These are phyloP conservation scores for Hypomesus transpacificus DNA, from an alignment of 2,113 vertebrate genomes.

Conservation along the genomic window DNA sequence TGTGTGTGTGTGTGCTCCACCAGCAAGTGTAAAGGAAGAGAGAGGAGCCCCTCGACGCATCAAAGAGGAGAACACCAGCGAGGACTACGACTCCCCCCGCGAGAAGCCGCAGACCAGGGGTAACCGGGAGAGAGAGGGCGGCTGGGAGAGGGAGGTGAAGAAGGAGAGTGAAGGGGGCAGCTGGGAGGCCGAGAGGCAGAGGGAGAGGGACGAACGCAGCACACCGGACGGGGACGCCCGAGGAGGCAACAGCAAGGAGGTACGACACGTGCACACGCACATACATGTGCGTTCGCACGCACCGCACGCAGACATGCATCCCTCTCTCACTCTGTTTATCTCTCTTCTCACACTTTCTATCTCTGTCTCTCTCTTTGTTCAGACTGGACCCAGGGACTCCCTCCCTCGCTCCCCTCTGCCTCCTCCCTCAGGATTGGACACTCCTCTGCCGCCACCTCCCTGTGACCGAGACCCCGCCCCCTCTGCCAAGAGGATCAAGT, in stretches of 20 bases:
- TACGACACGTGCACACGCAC: slow-evolving; percentile 14
- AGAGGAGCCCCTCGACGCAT: slow-evolving; percentile 10
- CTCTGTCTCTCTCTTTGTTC: slow-evolving; percentile 7
- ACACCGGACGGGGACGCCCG: slow-evolving; percentile 28
- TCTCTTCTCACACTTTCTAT: not conserved
- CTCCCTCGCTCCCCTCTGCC: slow-evolving; percentile 45
- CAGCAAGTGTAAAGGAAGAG: slow-evolving; percentile 56
- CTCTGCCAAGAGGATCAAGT: slow-evolving; percentile 80
- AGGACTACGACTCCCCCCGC: slow-evolving; percentile 29
- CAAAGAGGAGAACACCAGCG: slow-evolving; percentile 55
- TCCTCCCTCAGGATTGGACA: slow-evolving; percentile 59
- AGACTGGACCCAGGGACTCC: slow-evolving; percentile 56
- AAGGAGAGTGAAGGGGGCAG: slow-evolving; percentile 31
- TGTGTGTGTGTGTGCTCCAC: not conserved
- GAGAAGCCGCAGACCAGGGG: slow-evolving; percentile 16
- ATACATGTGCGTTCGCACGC: not conserved
- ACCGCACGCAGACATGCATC: not conserved
- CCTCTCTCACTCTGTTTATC: not conserved
- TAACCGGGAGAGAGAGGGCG: slow-evolving; percentile 25
- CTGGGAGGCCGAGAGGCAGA: slow-evolving; percentile 32
- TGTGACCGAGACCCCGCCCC: slow-evolving; percentile 61
- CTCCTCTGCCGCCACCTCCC: slow-evolving; percentile 52
- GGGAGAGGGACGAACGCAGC: slow-evolving; percentile 36
- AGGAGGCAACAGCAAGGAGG: slow-evolving; percentile 62
- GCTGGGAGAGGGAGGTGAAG: slow-evolving; percentile 38